Evolutionary conservation across 2,113 vertebrate genomes (phyloP).

Genomic region (Thamnaconus septentrionalis): DNA sequence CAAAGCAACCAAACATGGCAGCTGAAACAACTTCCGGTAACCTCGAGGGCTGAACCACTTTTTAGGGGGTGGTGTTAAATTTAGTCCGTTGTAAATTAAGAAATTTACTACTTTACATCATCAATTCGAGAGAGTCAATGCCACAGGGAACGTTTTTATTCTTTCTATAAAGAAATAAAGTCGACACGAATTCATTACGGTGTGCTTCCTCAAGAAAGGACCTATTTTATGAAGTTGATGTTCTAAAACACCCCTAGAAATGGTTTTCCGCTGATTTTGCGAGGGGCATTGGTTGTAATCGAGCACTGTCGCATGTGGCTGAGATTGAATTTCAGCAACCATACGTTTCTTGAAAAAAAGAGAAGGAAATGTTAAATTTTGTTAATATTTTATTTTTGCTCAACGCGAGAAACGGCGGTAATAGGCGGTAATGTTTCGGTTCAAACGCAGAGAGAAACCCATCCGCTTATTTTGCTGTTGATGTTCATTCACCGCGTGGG

Average conservation of each 20-base stretch:
- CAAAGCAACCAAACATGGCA: slow-evolving; percentile 92
- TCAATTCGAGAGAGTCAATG: neutral
- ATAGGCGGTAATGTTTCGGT: neutral
- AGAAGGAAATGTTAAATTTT: too few species aligned
- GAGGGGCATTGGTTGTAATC: slow-evolving; percentile 58
- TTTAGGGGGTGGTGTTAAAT: slow-evolving; percentile 20
- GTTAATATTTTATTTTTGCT: neutral
- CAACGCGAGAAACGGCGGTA: neutral
- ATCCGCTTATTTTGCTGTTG: slow-evolving; percentile 1
- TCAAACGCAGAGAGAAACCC: neutral
- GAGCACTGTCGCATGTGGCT: slow-evolving; percentile 56
- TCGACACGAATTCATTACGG: too few species aligned
- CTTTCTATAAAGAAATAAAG: too few species aligned
- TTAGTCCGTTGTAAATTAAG: neutral
- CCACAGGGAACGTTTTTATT: too few species aligned
- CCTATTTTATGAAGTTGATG: neutral
- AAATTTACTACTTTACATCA: accelerated
- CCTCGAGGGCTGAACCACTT: slow-evolving; percentile 79
- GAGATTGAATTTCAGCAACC: slow-evolving; percentile 24
- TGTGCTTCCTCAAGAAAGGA: neutral
- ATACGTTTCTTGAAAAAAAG: neutral
- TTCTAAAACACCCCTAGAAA: slow-evolving; percentile 35
- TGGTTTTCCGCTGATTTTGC: slow-evolving; percentile 22
- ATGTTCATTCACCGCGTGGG: slow-evolving; percentile 39
- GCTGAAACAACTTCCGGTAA: slow-evolving; percentile 89